Base-by-base conservation (phyloP, 1,140 invertebrate species). In the Cylas formicarius region DNA sequence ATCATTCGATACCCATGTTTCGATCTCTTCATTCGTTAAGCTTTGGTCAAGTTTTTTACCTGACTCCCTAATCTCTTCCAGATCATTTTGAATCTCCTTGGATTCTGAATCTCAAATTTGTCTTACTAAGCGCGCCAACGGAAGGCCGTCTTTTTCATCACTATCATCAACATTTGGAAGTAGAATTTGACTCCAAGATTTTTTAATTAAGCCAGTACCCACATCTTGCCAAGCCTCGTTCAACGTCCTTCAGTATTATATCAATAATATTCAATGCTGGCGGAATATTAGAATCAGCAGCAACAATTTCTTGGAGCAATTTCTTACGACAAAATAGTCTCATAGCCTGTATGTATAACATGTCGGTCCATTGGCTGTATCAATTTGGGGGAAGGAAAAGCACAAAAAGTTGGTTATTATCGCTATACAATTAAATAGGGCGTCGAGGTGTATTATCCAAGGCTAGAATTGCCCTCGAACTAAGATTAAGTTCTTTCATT, bases 381-480 rank as follows among this genome's bases (percentile, higher is more conserved):
- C 33, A 36, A 24, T 37, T 37, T 23, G 42, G 42, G 3, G 42
- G 34, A 13, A 37, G 21, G 19, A 23, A 18, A 14, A 43, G 19
- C 6, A 43, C 16, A 35, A 13, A 43, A 35, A 43, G 10, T 31
- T 35, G 10, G 34, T 41, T 41, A 23, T 43, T 21, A n/a, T 35
- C 29, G 21, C 29, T 19, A 34, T 11, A 8, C 31, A 43, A 41
- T 33, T 41, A 16, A 6, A 14, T 41, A 13, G 39, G 39, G 50
- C 34, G 33, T 34, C 50, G 29, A 31, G 53, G 56, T 63, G 44
- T 16, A 48, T 6, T 16, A 45, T 39, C 33, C 43, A n/a, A n/a
- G n/a, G n/a, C n/a, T n/a, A n/a, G n/a, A n/a, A n/a, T n/a, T n/a
- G n/a, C n/a, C n/a, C n/a, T 43, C 17, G n/a, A 11, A 8, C 43